Evolutionary conservation across 2,797 vertebrate species (phyloP).

Genomic region (Anas bahamensis): DNA sequence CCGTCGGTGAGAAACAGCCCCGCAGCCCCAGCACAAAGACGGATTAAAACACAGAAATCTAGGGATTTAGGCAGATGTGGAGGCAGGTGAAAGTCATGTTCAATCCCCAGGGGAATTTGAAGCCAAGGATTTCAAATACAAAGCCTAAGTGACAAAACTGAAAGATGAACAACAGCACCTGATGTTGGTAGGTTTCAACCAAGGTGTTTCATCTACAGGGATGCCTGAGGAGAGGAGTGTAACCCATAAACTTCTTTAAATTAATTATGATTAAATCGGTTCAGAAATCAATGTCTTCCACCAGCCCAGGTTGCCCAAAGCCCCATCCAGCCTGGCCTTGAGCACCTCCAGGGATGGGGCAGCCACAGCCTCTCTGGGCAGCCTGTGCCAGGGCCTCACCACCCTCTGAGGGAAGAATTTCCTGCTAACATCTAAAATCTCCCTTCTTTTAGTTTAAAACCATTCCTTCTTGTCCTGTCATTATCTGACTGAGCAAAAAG

Average conservation of each 20-base stretch:
- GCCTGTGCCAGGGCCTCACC: no score
- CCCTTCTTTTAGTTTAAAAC: no score
- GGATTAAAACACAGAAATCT: background rate
- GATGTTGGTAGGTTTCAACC: background rate
- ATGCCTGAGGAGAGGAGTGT: background rate
- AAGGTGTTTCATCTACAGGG: no score
- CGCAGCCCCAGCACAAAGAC: background rate
- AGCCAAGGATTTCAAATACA: background rate
- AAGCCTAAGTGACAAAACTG: background rate
- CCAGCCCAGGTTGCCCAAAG: no score
- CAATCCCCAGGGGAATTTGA: background rate
- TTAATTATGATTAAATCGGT: background rate
- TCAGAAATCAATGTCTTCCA: background rate
- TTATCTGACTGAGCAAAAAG: no score
- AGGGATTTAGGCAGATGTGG: background rate
- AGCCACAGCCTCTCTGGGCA: no score
- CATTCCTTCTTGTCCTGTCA: no score
- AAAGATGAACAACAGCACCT: background rate
- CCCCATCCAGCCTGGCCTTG: no score
- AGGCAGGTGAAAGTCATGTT: background rate
- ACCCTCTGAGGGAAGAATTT: no score
- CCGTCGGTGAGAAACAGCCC: background rate
- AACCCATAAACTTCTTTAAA: background rate
- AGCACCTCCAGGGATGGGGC: no score
- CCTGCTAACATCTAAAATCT: no score